Conservation (phyloP, 2,797 vertebrate species). For the Lithobates pipiens region DNA sequence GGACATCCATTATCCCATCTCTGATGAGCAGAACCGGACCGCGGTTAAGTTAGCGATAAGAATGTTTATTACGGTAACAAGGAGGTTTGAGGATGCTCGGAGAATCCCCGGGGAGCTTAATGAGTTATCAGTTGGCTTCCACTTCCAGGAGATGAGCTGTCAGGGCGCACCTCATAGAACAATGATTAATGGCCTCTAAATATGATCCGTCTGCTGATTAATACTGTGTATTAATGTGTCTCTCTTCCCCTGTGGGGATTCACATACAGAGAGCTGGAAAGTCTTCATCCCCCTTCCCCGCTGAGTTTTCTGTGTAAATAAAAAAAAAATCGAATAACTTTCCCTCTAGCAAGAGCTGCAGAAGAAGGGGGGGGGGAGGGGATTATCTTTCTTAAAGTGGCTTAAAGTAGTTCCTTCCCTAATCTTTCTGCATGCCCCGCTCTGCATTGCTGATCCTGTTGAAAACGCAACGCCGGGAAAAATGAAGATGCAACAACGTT, state of each 20-base stretch:
- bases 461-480: too few relatives aligned
- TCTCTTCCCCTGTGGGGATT: not conserved
- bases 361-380: not conserved
- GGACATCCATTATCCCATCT: not conserved
- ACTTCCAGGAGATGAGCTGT: conserved; percentile 32
- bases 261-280: not conserved
- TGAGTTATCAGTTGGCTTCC: conserved; percentile 30
- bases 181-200: conserved; percentile 50
- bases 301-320: conserved; percentile 1
- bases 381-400: not conserved
- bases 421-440: too few relatives aligned
- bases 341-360: not conserved
- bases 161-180: conserved; percentile 22
- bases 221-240: conserved; percentile 13
- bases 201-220: conserved; percentile 39
- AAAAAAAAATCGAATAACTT: not conserved
- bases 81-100: not conserved
- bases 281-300: not conserved
- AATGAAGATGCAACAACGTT: too few relatives aligned
- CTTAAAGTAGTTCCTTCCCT: not conserved
- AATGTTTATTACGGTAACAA: conserved; percentile 24
- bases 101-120: conserved; percentile 33
- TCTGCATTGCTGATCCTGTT: too few relatives aligned
- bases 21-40: not conserved
- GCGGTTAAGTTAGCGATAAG: not conserved